Evolutionary conservation across 2,888 invertebrate species (phyloP).

Genomic region (Microctonus aethiopoides): DNA sequence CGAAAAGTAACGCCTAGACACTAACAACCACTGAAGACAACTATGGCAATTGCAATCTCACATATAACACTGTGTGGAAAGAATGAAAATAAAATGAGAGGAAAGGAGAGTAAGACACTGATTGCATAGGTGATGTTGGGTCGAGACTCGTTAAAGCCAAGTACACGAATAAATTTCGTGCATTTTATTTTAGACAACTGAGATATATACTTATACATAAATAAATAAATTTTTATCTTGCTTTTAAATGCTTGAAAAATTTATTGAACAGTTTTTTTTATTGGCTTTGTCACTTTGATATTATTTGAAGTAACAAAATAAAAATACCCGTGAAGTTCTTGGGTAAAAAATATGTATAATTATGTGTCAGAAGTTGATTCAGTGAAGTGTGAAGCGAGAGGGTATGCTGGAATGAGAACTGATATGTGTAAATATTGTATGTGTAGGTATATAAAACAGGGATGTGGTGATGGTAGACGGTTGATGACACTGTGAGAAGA

Average conservation of each 20-base stretch:
- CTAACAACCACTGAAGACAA: conserved; percentile 18
- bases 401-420: background rate
- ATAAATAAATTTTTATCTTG: no score
- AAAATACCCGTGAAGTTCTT: no score
- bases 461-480: background rate
- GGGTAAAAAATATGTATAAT: background rate
- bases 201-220: conserved; percentile 15
- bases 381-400: background rate
- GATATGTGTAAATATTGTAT: no score
- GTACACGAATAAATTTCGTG: conserved; percentile 46
- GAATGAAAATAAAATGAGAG: conserved; percentile 1
- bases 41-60: conserved; percentile 6
- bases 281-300: background rate
- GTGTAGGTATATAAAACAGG: background rate
- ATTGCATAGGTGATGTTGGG: conserved; percentile 45
- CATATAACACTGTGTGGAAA: background rate
- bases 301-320: background rate
- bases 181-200: conserved; percentile 36
- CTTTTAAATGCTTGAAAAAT: no score
- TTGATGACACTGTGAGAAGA: conserved; percentile 23
- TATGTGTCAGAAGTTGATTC: background rate
- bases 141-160: conserved; percentile 44
- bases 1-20: conserved; percentile 43
- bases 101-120: conserved; percentile 34
- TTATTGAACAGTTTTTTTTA: background rate